Conservation (phyloP, 92 coral and sea anemone genomes). For the Zoanthus sociatus region DNA sequence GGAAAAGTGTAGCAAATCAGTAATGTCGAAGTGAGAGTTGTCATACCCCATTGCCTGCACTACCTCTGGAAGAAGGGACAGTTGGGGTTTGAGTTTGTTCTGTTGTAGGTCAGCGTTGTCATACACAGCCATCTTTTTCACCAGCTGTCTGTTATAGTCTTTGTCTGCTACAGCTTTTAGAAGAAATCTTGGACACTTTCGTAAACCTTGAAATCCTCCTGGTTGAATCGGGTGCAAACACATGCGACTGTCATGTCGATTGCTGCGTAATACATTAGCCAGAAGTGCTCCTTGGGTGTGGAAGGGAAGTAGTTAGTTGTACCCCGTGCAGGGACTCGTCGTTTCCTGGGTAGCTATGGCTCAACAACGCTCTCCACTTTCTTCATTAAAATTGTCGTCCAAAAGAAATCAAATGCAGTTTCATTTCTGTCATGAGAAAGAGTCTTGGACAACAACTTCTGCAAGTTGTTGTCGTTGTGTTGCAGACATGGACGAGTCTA, state of each 20-base stretch:
- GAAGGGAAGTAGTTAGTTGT: conserved; percentile 56
- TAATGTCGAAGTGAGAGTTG: conserved; percentile 54
- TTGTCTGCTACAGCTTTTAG: conserved; percentile 66
- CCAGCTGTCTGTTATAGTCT: conserved; percentile 55
- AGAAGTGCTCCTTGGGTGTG: conserved; percentile 62
- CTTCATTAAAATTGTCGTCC: conserved; percentile 59
- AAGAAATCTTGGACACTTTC: conserved; percentile 52
- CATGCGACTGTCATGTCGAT: conserved; percentile 52
- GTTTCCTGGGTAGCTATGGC: conserved; percentile 74
- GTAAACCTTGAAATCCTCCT: conserved; percentile 58
- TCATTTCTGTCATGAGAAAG: conserved; percentile 63
- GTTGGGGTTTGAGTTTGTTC: conserved; percentile 58
- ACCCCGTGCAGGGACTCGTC: conserved; percentile 63
- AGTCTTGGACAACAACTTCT: conserved; percentile 56
- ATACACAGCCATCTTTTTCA: conserved; percentile 51
- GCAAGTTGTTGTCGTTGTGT: conserved; percentile 50
- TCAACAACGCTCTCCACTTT: conserved; percentile 61
- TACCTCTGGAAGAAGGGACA: conserved; percentile 63
- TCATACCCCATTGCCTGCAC: conserved; percentile 63
- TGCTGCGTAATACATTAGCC: conserved; percentile 52
- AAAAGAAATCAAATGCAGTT: conserved; percentile 51
- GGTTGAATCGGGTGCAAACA: conserved; percentile 52
- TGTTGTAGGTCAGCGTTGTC: conserved; percentile 49
- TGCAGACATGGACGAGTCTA: conserved; percentile 62
- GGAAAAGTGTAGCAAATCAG: conserved; percentile 49